Evolutionary conservation across 2,797 vertebrate species (phyloP), one percentile per base, ranked within the genome.

Genomic region (Spinus pinus): DNA sequence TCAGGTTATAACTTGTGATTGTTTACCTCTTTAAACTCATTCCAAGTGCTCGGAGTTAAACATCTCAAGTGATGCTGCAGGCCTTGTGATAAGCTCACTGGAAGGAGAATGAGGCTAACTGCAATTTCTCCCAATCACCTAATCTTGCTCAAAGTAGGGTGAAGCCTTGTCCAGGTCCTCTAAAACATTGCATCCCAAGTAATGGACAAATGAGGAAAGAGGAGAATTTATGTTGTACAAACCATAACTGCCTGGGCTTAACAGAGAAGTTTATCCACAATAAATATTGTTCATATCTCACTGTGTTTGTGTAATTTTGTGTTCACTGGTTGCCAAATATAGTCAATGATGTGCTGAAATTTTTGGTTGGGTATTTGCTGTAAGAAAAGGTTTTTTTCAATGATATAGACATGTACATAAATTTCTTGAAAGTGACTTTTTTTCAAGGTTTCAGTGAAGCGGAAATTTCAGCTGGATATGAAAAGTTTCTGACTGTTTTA

Each of bases 341-440:
- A 12, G 22, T 57, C 20, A 49, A n/a, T 10, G 82, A 44, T 54
- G 19, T 72, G 8, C 42, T 75, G 50, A 75, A 46, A 10, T 50
- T 75, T 61, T 65, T 90, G 11, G 23, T 21, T 41, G 23, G 3
- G 2, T 64, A 28, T 80, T 67, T 92, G 12, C 27, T 56, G 5
- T 31, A 57, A 46, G 28, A 62, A 37, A 19, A 19, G 6, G 0
- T 12, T 39, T 10, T 35, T 86, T 67, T 56, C n/a, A 75, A 31
- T 61, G 1, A n/a, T 44, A 44, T 0, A 0, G 51, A 79, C 8
- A 30, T 3, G 20, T 62, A 54, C 8, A 30, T 27, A 2, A 31
- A 58, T 78, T 81, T 47, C 51, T 64, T 73, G 12, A 9, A 81
- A 37, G 2, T 54, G 39, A 79, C 3, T 4, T 70, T 35, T 75